A percentile compares a stretch with the other conserved stretches of the same genome.
These are phyloP conservation scores for Drosophila neotestacea DNA, from an alignment of 2,888 invertebrate species.

Conservation along the genomic window DNA sequence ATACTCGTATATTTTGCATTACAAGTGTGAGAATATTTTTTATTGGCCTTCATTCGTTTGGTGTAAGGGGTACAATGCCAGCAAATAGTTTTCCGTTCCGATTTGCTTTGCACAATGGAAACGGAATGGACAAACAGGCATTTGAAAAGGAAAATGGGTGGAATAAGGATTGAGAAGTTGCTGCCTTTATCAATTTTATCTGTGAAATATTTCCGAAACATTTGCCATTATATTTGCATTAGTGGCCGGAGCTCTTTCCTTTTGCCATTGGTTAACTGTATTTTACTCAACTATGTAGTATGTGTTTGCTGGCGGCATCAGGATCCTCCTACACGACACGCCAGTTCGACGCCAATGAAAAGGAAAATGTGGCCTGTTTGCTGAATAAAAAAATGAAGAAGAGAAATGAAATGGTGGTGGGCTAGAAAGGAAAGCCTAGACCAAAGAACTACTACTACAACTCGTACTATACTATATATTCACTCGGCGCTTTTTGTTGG, in stretches of 20 bases:
- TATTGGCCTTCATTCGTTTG: constrained; percentile 26
- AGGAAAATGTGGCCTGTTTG: constrained; percentile 54
- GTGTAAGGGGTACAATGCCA: constrained; percentile 50
- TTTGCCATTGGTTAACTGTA: constrained; percentile 55
- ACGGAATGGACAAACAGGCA: constrained; percentile 26
- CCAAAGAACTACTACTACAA: constrained; percentile 34
- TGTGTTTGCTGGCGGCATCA: constrained; percentile 43
- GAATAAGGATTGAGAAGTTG: constrained; percentile 16
- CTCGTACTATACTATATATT: constrained; percentile 15
- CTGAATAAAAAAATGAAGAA: constrained; percentile 16
- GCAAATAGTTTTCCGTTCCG: constrained; percentile 75
- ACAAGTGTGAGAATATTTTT: constrained; percentile 9
- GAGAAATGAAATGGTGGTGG: background rate
- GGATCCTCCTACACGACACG: constrained; percentile 33
- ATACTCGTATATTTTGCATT: background rate
- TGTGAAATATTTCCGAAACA: constrained; percentile 82
- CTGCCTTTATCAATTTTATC: constrained; percentile 81
- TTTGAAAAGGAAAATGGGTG: constrained; percentile 17
- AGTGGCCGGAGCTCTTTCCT: constrained; percentile 74
- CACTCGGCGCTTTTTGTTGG: constrained; percentile 33
- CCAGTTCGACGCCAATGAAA: constrained; percentile 76
- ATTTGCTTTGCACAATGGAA: constrained; percentile 54
- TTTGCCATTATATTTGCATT: constrained; percentile 83
- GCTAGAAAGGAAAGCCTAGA: constrained; percentile 25
- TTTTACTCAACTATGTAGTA: background rate